phyloP scores from a whole-genome alignment of 2,888 invertebrate genomes.

The Parascotia fuliginaria region DNA sequence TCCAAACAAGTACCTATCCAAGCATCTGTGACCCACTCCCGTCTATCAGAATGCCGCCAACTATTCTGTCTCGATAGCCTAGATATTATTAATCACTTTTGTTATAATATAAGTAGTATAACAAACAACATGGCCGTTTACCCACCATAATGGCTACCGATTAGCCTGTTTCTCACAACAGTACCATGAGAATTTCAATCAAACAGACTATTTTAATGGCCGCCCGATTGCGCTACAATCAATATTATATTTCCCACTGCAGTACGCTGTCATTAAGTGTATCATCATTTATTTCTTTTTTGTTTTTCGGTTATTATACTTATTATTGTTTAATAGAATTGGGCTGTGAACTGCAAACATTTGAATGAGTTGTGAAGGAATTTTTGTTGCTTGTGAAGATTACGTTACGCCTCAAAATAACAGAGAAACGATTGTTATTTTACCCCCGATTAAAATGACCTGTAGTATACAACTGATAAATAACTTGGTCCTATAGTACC shows the following conservation, averaged over 20 bases:
- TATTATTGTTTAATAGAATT: constrained; percentile 27
- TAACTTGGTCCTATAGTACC: no score
- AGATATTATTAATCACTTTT: neutral
- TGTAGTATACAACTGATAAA: no score
- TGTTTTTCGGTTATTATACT: constrained; percentile 34
- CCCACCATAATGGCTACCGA: constrained; percentile 54
- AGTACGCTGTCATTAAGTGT: constrained; percentile 59
- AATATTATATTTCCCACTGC: constrained; percentile 61
- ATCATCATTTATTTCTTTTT: constrained; percentile 36
- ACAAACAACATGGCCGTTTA: constrained; percentile 22
- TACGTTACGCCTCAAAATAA: no score
- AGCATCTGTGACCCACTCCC: no score
- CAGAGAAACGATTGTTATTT: no score
- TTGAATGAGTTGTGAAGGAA: neutral
- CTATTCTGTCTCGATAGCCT: no score
- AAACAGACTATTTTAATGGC: constrained; percentile 71
- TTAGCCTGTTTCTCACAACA: constrained; percentile 64
- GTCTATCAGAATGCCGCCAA: no score
- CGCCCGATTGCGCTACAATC: constrained; percentile 63
- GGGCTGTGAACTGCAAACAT: constrained; percentile 10
- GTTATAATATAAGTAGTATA: constrained; percentile 17
- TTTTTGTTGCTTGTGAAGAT: neutral
- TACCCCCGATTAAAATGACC: no score
- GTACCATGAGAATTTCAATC: constrained; percentile 76
- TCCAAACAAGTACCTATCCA: no score